Evolutionary conservation across 2,797 vertebrate genomes (phyloP), one percentile per base, ranked within the genome.

Genomic region (Coccyzus lansbergi): DNA sequence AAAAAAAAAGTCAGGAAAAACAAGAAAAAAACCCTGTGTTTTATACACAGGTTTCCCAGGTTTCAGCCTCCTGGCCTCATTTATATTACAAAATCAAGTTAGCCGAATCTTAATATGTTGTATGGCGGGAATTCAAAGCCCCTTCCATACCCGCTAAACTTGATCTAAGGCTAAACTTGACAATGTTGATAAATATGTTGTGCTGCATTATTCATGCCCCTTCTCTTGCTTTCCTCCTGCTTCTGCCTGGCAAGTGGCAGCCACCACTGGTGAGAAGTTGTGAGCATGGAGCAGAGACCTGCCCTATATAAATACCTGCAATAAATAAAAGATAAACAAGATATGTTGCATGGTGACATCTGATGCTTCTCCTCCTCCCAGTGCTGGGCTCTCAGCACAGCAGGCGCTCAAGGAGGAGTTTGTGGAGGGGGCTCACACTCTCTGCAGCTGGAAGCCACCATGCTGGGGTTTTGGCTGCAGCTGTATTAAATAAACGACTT

Each of bases 241-340:
- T 94, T 95, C 94, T 86, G 72, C 92, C 77, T 92, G 63, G 94
- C 76, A 94, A 88, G 83, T 7, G 0, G 81, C 92, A 86, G 85
- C 88, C 6, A 0, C 83, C 3, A 7, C 79, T 68, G 56, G 70
- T 71, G 91, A 71, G 53, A 56, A 90, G 84, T 89, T 86, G 33
- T 74, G 62, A 94, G 89, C 29, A 5, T 42, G 77, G 94, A 85
- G 59, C 89, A 95, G 84, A 97, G 89, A 74, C 49, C 83, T 86
- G 93, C 83, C 92, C 86, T 38, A 33, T 86, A 92, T 93, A 88
- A 95, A 96, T 74, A 88, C 88, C 83, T 94, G 85, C 84, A 90
- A 88, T 95, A 96, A 97, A 97, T 92, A 95, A 93, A 93, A 93
- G 94, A 96, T 95, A 97, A 97, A 97, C 91, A 95, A 97, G 94